phyloP scores from a whole-genome alignment of 1,140 invertebrate species.

The Hesperophylax magnus region DNA sequence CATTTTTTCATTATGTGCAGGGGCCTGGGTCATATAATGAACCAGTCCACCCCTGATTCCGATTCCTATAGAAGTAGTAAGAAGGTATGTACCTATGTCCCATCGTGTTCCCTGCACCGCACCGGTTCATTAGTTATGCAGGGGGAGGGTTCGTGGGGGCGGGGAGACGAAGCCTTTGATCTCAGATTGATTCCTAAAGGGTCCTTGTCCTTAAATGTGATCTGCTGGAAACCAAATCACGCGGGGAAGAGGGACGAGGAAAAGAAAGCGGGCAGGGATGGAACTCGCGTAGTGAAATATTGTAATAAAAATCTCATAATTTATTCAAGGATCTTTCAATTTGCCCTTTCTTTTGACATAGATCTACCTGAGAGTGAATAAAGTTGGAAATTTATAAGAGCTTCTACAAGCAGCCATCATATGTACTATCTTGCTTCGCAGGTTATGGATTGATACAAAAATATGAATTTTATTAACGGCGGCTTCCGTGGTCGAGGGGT shows the following conservation, averaged over 20 bases:
- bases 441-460: not conserved
- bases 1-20: no score
- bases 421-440: not conserved
- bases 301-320: constrained; percentile 34
- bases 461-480: not conserved
- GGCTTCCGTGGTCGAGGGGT: no score
- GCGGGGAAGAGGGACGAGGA: not conserved
- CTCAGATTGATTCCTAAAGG: constrained; percentile 35
- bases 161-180: not conserved
- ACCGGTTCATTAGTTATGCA: constrained; percentile 35
- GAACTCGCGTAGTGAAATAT: constrained; percentile 10
- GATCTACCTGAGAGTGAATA: not conserved
- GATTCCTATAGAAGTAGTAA: not conserved
- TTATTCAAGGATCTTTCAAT: constrained; percentile 33
- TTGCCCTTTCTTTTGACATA: constrained; percentile 25
- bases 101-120: not conserved
- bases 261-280: no score
- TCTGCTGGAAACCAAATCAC: constrained; percentile 33
- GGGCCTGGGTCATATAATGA: not conserved
- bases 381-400: no score
- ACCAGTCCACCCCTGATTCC: not conserved
- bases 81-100: not conserved
- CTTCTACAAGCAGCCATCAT: no score
- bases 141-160: not conserved
- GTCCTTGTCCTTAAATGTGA: constrained; percentile 35